Evolutionary conservation across 2,888 invertebrate species (phyloP).

Genomic region (Nemoura dubitans): DNA sequence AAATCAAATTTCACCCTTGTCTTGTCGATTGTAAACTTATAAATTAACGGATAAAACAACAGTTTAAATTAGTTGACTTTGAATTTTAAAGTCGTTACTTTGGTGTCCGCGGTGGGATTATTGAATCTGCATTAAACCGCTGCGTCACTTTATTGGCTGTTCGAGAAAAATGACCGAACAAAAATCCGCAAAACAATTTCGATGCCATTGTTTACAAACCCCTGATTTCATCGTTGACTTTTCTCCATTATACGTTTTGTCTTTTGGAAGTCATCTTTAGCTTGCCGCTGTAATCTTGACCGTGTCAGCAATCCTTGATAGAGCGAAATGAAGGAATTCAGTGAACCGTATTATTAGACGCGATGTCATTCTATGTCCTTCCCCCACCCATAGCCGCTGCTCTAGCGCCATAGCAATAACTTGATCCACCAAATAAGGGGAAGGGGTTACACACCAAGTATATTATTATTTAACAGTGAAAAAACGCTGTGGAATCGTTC

Average conservation of each 20-base stretch:
- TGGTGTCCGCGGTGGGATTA: background rate
- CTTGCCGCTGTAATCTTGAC: conserved; percentile 31
- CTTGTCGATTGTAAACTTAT: too few species aligned
- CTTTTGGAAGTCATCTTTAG: conserved; percentile 36
- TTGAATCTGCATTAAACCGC: background rate
- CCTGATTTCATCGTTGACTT: conserved; percentile 16
- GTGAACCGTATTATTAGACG: conserved; percentile 36
- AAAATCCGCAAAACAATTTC: background rate
- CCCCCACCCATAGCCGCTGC: background rate
- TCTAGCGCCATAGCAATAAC: background rate
- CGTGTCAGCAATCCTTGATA: conserved; percentile 35
- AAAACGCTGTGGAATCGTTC: conserved; percentile 7
- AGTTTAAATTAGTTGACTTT: too few species aligned
- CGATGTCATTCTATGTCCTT: conserved; percentile 26
- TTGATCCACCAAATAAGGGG: background rate
- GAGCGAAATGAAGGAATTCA: conserved; percentile 38
- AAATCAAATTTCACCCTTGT: too few species aligned
- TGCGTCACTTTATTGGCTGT: background rate
- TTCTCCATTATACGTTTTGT: conserved; percentile 29
- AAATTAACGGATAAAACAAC: too few species aligned
- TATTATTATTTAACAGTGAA: conserved; percentile 21
- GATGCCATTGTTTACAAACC: background rate
- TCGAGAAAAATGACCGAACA: background rate
- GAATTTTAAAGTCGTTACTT: background rate
- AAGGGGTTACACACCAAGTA: background rate